Base-by-base conservation (phyloP, 1,140 invertebrate species). In the Anoplophora glabripennis region DNA sequence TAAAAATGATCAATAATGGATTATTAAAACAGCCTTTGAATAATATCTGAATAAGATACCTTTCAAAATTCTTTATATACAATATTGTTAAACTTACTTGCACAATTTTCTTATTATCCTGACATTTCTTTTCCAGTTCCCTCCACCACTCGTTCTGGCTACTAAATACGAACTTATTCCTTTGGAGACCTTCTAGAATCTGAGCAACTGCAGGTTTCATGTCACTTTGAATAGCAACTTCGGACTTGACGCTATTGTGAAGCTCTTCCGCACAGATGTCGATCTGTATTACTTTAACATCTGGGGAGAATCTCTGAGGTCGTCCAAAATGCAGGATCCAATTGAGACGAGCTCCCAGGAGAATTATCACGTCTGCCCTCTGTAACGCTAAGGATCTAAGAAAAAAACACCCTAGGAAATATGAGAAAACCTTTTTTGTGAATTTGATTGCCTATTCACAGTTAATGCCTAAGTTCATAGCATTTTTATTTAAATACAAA, bases 271-370 rank as follows among this genome's bases (percentile, higher is more conserved):
- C 82, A 53, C 81, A 84, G 52, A 97, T 83, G 71, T 98, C 96
- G 7, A 98, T 86, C 81, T 96, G 94, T 68, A 98, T 93, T 48
- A 98, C 77, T 80, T 94, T 94, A 0, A 95, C 92, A 74, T 92
- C 78, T 15, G 82, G 75, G 28, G 84, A 81, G 75, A 89, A 98
- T 28, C 95, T 78, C 12, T 94, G 95, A n/a, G 89, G 78, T 47
- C 86, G 83, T 9, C 95, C 96, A 80, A 98, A 99, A 79, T 99
- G 96, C 35, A 99, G 78, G 76, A 98, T 98, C 96, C 96, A 98
- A 77, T 99, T 99, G 0, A 98, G 79, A 56, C 95, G 79, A 1
- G 94, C 95, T 3, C 96, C 96, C 12, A 98, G 75, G 11, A 98
- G 76, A 2, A 99, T 63, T 7, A 98, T 83, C 0, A 94, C 88